These are phyloP conservation scores for Cordilura impudica DNA, from an alignment of 2,888 invertebrate species.

Conservation along the genomic window DNA sequence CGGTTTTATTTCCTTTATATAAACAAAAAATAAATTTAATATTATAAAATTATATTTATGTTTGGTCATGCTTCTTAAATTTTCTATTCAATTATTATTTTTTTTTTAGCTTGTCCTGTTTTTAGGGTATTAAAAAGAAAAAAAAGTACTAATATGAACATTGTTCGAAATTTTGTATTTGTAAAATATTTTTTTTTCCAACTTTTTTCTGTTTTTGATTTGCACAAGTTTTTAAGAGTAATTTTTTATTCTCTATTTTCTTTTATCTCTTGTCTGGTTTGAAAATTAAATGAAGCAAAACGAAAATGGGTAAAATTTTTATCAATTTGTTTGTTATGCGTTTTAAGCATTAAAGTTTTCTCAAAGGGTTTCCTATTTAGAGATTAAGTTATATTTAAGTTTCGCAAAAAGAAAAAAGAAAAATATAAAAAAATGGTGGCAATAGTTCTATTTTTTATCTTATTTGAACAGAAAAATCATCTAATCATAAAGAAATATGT, in stretches of 20 bases:
- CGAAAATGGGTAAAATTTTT: not conserved
- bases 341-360: not conserved
- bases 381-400: not conserved
- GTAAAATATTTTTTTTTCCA: not conserved
- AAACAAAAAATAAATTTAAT: not conserved
- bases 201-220: not conserved
- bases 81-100: constrained; percentile 22
- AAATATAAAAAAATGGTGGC: no score
- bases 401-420: no score
- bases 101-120: no score
- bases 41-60: constrained; percentile 17
- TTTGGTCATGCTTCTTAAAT: constrained; percentile 12
- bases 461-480: no score
- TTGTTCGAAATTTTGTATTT: no score
- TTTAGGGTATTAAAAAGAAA: no score
- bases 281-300: not conserved
- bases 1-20: not conserved
- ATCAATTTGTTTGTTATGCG: not conserved
- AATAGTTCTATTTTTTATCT: no score
- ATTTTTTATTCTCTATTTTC: not conserved
- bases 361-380: not conserved
- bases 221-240: not conserved
- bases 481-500: no score
- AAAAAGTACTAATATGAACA: no score
- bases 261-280: not conserved